Evolutionary conservation across 2,888 invertebrate species (phyloP).

Genomic region (Laothoe populi): DNA sequence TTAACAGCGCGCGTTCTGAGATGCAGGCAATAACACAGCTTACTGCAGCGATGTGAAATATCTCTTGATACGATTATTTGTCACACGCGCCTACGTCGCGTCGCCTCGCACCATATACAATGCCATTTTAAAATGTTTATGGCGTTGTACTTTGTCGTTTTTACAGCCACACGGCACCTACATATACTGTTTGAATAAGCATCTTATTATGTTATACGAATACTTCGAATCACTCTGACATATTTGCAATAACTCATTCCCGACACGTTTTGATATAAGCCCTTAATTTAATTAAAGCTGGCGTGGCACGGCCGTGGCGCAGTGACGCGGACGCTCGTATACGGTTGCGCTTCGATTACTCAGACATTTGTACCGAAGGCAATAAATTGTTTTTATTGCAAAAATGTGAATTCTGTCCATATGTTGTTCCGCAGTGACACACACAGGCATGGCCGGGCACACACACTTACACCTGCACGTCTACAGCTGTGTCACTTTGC

Average conservation of each 20-base stretch:
- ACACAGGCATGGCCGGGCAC: neutral
- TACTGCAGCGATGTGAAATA: too few species aligned
- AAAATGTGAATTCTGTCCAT: slow-evolving; percentile 2
- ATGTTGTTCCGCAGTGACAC: slow-evolving; percentile 2
- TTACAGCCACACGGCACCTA: too few species aligned
- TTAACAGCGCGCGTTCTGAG: too few species aligned
- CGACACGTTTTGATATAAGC: neutral
- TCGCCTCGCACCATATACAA: too few species aligned
- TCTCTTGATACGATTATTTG: too few species aligned
- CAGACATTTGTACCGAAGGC: neutral
- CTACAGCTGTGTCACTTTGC: neutral
- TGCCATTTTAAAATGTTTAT: too few species aligned
- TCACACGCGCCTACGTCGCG: too few species aligned
- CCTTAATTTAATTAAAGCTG: neutral
- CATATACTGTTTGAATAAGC: neutral
- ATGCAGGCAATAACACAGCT: too few species aligned
- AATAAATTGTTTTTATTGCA: slow-evolving; percentile 9
- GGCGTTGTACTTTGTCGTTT: too few species aligned
- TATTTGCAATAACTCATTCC: neutral
- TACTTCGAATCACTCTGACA: neutral
- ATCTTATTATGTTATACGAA: neutral
- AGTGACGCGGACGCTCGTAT: neutral
- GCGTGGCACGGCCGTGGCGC: neutral
- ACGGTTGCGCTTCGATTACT: slow-evolving; percentile 7
- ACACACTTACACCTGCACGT: neutral